phyloP scores from a whole-genome alignment of 2,888 invertebrate genomes.

The Cybosia mesomella region DNA sequence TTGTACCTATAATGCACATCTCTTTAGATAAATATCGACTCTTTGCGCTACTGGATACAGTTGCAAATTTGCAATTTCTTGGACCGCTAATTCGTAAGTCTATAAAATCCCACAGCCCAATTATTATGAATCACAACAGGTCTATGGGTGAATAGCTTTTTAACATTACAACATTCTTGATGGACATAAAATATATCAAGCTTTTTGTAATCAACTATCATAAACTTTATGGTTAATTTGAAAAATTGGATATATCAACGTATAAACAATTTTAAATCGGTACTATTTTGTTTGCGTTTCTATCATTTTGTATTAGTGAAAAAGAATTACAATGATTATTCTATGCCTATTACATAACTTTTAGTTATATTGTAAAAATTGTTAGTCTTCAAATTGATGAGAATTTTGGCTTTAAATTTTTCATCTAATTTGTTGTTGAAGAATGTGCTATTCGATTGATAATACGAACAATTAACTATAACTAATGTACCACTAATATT shows the following conservation, averaged over 20 bases:
- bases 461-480: no score
- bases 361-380: no score
- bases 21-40: not conserved
- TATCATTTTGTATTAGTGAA: not conserved
- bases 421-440: not conserved
- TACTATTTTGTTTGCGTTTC: not conserved
- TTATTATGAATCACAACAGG: slow-evolving; percentile 12
- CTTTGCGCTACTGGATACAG: not conserved
- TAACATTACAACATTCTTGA: slow-evolving; percentile 17
- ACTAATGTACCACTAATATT: no score
- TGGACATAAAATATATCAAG: slow-evolving; percentile 31
- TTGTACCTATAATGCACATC: not conserved
- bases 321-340: not conserved
- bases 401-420: not conserved
- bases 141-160: slow-evolving; percentile 30
- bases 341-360: slow-evolving; percentile 9
- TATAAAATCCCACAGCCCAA: not conserved
- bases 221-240: slow-evolving; percentile 44
- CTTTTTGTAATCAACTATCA: slow-evolving; percentile 47
- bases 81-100: not conserved
- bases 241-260: not conserved
- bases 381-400: not conserved
- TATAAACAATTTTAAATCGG: not conserved
- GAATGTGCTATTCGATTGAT: not conserved
- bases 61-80: not conserved